Evolutionary conservation across 2,113 vertebrate species (phyloP).

Genomic region (Kobus ellipsiprymnus): DNA sequence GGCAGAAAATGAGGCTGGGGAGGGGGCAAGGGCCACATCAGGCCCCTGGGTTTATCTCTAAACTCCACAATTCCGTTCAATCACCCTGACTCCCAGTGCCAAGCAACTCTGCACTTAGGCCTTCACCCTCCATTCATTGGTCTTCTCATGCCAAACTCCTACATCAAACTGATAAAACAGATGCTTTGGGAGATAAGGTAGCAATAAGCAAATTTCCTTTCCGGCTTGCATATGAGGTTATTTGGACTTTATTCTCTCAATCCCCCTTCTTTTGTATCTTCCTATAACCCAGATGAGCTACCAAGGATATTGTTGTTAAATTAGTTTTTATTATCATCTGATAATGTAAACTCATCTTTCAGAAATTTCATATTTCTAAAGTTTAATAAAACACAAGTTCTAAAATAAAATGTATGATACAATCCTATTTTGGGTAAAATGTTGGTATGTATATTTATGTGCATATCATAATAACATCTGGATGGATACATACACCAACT

Average conservation of each 20-base stretch:
- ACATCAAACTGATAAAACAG: neutral
- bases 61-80: rapidly evolving
- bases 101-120: neutral
- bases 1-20: neutral
- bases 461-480: neutral
- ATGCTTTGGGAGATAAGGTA: neutral
- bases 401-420: neutral
- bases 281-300: neutral
- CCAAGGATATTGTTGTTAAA: neutral
- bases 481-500: neutral
- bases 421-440: neutral
- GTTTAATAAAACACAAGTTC: constrained; percentile 9
- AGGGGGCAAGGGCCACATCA: neutral
- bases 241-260: neutral
- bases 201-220: neutral
- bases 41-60: neutral
- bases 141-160: neutral
- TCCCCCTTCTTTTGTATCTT: neutral
- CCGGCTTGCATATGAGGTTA: neutral
- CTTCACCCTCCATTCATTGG: neutral
- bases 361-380: neutral
- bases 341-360: neutral
- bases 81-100: neutral
- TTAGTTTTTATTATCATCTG: neutral
- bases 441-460: neutral